These are phyloP conservation scores for Solea solea DNA, from an alignment of 2,113 vertebrate genomes.

Conservation along the genomic window DNA sequence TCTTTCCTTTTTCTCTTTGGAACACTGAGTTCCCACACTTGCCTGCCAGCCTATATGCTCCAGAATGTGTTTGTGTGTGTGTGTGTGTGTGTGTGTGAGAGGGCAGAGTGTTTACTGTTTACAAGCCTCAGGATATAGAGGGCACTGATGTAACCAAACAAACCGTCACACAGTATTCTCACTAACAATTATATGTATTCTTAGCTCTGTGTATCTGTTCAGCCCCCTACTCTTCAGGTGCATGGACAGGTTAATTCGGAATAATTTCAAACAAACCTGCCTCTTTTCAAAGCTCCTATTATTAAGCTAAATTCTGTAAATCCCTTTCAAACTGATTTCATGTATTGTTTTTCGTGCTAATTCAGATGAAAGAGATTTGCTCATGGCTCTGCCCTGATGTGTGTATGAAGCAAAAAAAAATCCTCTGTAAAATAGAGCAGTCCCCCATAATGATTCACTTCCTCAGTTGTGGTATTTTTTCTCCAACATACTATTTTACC, in stretches of 20 bases:
- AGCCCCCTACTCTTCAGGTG: not conserved
- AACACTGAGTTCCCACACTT: slow-evolving; percentile 61
- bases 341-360: too few species aligned
- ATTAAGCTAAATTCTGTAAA: too few species aligned
- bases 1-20: slow-evolving; percentile 29
- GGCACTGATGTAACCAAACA: slow-evolving; percentile 18
- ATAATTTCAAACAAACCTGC: too few species aligned
- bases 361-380: too few species aligned
- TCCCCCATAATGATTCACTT: not conserved
- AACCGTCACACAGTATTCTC: not conserved
- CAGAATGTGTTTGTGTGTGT: slow-evolving; percentile 1
- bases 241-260: too few species aligned
- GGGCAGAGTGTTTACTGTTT: slow-evolving; percentile 16
- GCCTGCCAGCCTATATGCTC: slow-evolving; percentile 31
- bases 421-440: not conserved
- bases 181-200: not conserved
- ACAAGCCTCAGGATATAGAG: slow-evolving; percentile 18
- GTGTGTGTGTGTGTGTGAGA: slow-evolving; percentile 32
- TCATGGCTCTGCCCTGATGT: too few species aligned
- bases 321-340: too few species aligned
- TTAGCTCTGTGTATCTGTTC: not conserved
- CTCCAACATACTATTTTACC: slow-evolving; percentile 3
- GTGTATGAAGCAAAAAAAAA: too few species aligned
- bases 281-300: too few species aligned
- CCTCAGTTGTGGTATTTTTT: not conserved